These are phyloP conservation scores for Calliphora vomitoria DNA, from an alignment of 2,888 invertebrate species.

Conservation along the genomic window DNA sequence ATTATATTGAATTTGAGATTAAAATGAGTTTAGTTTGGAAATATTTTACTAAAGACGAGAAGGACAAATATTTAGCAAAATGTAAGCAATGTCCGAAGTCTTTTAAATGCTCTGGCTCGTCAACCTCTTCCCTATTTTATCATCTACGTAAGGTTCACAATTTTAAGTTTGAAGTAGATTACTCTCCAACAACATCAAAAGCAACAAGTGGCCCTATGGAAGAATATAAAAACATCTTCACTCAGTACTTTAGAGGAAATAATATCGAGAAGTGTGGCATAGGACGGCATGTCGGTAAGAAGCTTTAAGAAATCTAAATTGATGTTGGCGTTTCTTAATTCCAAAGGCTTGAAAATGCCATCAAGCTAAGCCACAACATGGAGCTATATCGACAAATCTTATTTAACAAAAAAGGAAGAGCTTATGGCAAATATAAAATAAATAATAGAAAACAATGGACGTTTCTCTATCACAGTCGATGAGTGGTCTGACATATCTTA, in stretches of 20 bases:
- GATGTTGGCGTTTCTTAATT: neutral
- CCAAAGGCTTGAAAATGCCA: slow-evolving; percentile 1
- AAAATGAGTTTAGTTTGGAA: slow-evolving; percentile 1
- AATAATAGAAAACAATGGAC: slow-evolving; percentile 11
- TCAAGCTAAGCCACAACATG: slow-evolving; percentile 14
- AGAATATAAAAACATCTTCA: neutral
- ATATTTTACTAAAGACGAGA: slow-evolving; percentile 16
- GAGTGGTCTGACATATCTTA: slow-evolving; percentile 24
- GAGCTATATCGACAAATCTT: slow-evolving; percentile 13
- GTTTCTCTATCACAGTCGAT: slow-evolving; percentile 17
- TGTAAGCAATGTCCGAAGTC: neutral
- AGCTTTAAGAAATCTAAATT: slow-evolving; percentile 11
- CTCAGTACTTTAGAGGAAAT: neutral
- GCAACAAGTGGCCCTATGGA: neutral
- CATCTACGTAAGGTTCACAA: neutral
- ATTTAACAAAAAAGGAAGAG: neutral
- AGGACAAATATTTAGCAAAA: slow-evolving; percentile 11
- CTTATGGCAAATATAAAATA: slow-evolving; percentile 1
- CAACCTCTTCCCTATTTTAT: slow-evolving; percentile 10
- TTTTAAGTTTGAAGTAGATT: neutral
- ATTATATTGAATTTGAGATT: no score
- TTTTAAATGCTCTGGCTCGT: neutral
- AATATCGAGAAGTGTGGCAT: slow-evolving; percentile 5
- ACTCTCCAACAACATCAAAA: no score
- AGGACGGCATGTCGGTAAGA: slow-evolving; percentile 25